Evolutionary conservation across 2,888 invertebrate genomes (phyloP).

Genomic region (Flexamia atlantica): DNA sequence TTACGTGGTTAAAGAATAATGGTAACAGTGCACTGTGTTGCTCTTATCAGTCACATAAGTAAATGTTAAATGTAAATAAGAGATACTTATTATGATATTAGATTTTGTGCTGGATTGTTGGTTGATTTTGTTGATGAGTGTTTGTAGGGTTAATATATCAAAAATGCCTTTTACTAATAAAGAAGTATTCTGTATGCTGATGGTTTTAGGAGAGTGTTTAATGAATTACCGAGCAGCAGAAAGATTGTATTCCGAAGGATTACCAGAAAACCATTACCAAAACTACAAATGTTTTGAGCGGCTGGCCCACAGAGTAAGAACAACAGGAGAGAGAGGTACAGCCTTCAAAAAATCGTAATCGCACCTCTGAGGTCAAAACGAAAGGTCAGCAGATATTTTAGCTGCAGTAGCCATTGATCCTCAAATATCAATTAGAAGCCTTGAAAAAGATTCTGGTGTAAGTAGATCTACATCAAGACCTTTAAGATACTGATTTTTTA

Average conservation of each 20-base stretch:
- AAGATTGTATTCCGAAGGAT: neutral
- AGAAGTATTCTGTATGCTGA: no score
- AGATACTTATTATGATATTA: no score
- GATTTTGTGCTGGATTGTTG: no score
- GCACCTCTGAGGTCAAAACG: neutral
- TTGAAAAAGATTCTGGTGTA: neutral
- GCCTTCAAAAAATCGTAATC: neutral
- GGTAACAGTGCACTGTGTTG: no score
- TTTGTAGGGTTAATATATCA: no score
- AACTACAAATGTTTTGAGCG: neutral
- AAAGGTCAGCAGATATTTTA: slow-evolving; percentile 17
- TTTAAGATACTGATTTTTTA: no score
- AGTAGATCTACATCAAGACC: no score
- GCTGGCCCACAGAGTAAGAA: neutral
- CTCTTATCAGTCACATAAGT: no score
- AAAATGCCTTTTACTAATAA: no score
- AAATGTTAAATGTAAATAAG: no score
- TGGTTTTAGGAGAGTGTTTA: neutral
- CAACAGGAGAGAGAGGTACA: slow-evolving; percentile 5
- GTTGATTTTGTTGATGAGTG: no score
- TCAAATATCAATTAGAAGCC: neutral
- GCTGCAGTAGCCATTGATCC: neutral
- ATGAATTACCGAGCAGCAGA: neutral
- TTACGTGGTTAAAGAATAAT: no score
- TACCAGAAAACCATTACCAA: neutral